These are phyloP conservation scores for Eidolon dupreanum DNA, from an alignment of 2,797 vertebrate genomes.

Conservation along the genomic window DNA sequence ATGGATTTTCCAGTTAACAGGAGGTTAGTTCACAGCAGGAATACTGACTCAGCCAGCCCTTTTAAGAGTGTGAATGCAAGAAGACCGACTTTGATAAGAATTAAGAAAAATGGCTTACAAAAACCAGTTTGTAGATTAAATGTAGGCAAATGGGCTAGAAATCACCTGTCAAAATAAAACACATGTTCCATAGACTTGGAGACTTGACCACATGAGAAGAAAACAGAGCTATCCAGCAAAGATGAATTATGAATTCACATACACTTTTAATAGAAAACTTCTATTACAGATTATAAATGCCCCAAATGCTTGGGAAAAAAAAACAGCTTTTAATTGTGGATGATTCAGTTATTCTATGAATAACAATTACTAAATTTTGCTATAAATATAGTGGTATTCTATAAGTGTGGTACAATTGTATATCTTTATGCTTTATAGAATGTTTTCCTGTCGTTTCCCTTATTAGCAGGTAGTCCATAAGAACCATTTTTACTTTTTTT, in stretches of 20 bases:
- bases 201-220: not conserved
- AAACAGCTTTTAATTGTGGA: not conserved
- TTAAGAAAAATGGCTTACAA: not conserved
- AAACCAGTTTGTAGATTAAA: not conserved
- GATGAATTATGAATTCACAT: constrained; percentile 16
- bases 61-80: not conserved
- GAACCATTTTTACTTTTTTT: not conserved
- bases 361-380: not conserved
- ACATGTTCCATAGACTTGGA: not conserved
- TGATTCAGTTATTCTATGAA: not conserved
- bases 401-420: accelerated
- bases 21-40: not conserved
- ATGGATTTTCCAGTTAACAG: not conserved
- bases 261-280: not conserved
- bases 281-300: not conserved
- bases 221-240: not conserved
- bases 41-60: accelerated
- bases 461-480: not conserved
- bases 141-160: not conserved
- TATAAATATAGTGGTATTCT: not conserved
- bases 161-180: not conserved
- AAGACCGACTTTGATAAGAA: not conserved
- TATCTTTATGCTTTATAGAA: not conserved
- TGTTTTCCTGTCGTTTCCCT: not conserved
- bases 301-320: not conserved